A percentile compares a stretch with the other conserved stretches of the same genome.
Conservation (phyloP, 1,140 invertebrate genomes). For the Streblospio benedicti region DNA sequence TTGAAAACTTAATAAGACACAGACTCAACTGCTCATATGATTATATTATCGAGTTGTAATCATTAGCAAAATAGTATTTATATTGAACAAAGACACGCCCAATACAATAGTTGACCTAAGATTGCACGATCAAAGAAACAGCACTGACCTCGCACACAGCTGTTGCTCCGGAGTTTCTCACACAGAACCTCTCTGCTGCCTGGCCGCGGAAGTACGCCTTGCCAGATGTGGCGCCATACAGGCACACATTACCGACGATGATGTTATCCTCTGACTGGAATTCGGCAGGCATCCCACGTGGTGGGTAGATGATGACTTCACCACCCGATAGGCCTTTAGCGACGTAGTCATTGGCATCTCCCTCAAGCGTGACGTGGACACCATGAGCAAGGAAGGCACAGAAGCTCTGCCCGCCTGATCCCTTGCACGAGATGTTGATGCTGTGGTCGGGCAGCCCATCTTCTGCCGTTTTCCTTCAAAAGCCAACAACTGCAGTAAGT, state of each 20-base stretch:
- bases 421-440: constrained; percentile 77
- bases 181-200: constrained; percentile 94
- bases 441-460: constrained; percentile 73
- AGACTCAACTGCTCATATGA: too few species aligned
- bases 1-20: too few species aligned
- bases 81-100: too few species aligned
- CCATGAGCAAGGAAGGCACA: constrained; percentile 93
- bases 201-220: constrained; percentile 92
- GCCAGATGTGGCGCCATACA: constrained; percentile 93
- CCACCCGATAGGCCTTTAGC: constrained; percentile 93
- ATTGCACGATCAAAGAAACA: too few species aligned
- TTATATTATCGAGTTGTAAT: too few species aligned
- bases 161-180: constrained; percentile 89
- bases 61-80: too few species aligned
- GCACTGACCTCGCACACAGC: constrained; percentile 69
- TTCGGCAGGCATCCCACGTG: constrained; percentile 65
- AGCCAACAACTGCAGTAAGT: constrained; percentile 16
- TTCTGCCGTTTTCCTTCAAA: constrained; percentile 73
- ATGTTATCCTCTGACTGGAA: constrained; percentile 86
- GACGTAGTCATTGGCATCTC: constrained; percentile 98
- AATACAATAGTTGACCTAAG: too few species aligned
- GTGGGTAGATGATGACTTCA: constrained; percentile 87
- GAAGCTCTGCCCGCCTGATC: constrained; percentile 98
- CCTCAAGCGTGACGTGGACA: constrained; percentile 80
- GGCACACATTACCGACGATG: constrained; percentile 94